Percentiles rank a stretch among this genome's conserved stretches.
phyloP scores from a whole-genome alignment of 1,140 invertebrate genomes.

The Orchestia grillus region DNA sequence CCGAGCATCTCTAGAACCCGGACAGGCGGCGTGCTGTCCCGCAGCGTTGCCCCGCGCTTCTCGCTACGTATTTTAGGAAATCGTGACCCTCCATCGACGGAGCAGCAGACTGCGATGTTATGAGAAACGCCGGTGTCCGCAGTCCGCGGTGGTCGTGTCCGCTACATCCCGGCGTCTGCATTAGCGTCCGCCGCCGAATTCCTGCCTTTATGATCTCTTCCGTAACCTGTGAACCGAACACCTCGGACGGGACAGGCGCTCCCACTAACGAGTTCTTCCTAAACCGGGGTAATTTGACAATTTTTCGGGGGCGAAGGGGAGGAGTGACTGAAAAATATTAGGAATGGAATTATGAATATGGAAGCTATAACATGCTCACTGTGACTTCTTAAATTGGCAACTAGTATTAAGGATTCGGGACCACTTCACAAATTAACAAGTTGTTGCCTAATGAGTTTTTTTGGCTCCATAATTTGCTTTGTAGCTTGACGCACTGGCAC shows the following conservation, averaged over 20 bases:
- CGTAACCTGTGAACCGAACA: background rate
- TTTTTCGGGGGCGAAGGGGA: too few relatives aligned
- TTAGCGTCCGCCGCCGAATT: background rate
- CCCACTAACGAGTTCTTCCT: too few relatives aligned
- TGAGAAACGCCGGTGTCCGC: background rate
- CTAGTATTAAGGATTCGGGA: too few relatives aligned
- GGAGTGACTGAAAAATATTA: too few relatives aligned
- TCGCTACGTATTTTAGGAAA: constrained; percentile 42
- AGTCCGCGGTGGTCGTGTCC: background rate
- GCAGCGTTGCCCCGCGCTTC: background rate
- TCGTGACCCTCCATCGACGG: background rate
- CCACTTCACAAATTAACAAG: background rate
- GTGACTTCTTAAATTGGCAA: too few relatives aligned
- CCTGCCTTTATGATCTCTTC: background rate
- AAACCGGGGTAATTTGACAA: too few relatives aligned
- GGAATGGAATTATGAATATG: too few relatives aligned
- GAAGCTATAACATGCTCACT: too few relatives aligned
- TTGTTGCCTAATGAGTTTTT: background rate
- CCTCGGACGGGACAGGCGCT: too few relatives aligned
- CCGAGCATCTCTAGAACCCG: background rate
- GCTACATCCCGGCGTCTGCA: background rate
- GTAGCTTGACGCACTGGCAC: too few relatives aligned
- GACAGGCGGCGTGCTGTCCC: background rate
- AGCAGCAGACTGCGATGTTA: background rate
- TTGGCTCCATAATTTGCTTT: too few relatives aligned